phyloP scores from a whole-genome alignment of 2,797 vertebrate species.

The Carduelis carduelis region DNA sequence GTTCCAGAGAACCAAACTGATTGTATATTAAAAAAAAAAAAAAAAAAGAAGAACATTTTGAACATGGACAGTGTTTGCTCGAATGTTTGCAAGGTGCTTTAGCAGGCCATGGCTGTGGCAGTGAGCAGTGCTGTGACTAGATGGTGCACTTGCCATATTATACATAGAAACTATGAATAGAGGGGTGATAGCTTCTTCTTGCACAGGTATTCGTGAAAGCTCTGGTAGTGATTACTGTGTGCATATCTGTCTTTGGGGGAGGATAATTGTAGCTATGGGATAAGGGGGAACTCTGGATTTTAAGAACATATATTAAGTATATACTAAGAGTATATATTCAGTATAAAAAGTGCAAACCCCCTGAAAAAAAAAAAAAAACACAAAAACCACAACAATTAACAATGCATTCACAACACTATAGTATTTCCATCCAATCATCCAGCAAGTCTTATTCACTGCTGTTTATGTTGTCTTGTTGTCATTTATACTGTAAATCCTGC shows the following conservation, averaged over 20 bases:
- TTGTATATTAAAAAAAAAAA: neutral
- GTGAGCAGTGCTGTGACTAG: slow-evolving; percentile 21
- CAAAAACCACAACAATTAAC: neutral
- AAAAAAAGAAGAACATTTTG: neutral
- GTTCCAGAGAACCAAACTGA: neutral
- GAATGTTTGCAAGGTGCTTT: neutral
- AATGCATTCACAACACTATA: neutral
- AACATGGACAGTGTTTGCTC: neutral
- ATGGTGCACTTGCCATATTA: slow-evolving; percentile 44
- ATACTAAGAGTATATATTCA: neutral
- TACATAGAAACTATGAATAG: neutral
- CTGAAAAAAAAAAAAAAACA: too few species aligned
- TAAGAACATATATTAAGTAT: neutral
- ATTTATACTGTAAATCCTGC: neutral
- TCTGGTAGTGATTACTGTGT: neutral
- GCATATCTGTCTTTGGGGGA: neutral
- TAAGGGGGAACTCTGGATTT: neutral
- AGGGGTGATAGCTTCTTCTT: neutral
- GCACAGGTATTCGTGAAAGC: neutral
- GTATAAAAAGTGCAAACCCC: neutral
- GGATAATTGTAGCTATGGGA: neutral
- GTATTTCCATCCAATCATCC: neutral
- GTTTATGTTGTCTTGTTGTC: neutral
- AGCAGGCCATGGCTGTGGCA: neutral
- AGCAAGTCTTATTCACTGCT: neutral